These are phyloP conservation scores for Tortrix viridana DNA, from an alignment of 2,888 invertebrate species.

Conservation along the genomic window DNA sequence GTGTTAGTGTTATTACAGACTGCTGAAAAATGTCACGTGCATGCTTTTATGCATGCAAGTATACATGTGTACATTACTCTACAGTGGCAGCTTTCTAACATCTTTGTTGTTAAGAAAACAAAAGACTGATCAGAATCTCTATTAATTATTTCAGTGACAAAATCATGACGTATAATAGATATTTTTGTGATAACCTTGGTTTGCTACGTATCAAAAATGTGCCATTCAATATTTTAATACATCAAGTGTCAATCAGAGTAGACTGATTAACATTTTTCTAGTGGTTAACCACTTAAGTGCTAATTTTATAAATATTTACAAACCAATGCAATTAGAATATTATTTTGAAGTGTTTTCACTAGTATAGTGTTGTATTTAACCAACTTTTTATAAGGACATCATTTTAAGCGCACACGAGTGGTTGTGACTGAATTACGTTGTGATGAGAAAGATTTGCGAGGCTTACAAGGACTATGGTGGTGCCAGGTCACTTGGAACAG, in stretches of 20 bases:
- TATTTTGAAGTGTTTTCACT: conserved; percentile 18
- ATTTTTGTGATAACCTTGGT: not conserved
- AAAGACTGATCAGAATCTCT: conserved; percentile 71
- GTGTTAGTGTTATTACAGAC: conserved; percentile 1
- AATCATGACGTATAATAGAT: conserved; percentile 57
- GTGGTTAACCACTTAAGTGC: too few species aligned
- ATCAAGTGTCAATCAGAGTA: conserved; percentile 21
- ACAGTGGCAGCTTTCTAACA: conserved; percentile 16
- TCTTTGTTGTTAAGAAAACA: conserved; percentile 28
- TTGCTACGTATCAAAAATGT: conserved; percentile 10
- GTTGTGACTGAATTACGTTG: conserved; percentile 28
- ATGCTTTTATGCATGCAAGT: too few species aligned
- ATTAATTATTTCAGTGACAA: conserved; percentile 24
- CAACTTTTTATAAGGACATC: not conserved
- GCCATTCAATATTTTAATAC: conserved; percentile 26
- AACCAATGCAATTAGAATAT: conserved; percentile 28
- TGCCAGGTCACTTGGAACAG: too few species aligned
- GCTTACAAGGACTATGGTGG: conserved; percentile 14
- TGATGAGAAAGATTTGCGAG: conserved; percentile 30
- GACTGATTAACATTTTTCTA: conserved; percentile 23
- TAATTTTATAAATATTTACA: conserved; percentile 18
- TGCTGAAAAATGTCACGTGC: not conserved
- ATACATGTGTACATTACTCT: not conserved
- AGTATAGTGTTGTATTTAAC: conserved; percentile 5
- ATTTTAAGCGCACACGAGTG: conserved; percentile 26